phyloP scores from a whole-genome alignment of 2,888 invertebrate species.

The Apodemia hepburni region DNA sequence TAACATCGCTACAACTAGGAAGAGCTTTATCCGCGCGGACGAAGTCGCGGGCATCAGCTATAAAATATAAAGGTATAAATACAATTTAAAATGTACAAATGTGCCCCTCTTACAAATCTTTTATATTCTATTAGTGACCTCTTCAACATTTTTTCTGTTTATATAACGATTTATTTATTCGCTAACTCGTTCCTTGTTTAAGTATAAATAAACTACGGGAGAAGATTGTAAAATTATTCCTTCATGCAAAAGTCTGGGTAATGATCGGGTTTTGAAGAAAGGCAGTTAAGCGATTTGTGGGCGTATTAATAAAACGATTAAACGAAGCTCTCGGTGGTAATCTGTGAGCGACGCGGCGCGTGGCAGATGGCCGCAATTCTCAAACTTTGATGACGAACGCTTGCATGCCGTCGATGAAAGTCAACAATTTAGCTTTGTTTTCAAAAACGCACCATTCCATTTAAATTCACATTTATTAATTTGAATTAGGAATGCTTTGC shows the following conservation, averaged over 20 bases:
- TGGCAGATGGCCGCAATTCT: constrained; percentile 76
- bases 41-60: too few relatives aligned
- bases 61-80: too few relatives aligned
- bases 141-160: too few relatives aligned
- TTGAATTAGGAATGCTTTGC: too few relatives aligned
- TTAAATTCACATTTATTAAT: not conserved
- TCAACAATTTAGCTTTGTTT: constrained; percentile 61
- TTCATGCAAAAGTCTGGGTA: constrained; percentile 28
- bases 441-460: constrained; percentile 24
- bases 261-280: constrained; percentile 49
- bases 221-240: constrained; percentile 12
- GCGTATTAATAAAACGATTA: constrained; percentile 80
- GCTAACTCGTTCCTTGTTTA: not conserved
- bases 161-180: too few relatives aligned
- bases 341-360: constrained; percentile 69
- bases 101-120: too few relatives aligned
- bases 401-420: constrained; percentile 52
- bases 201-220: not conserved
- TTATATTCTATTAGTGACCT: too few relatives aligned
- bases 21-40: too few relatives aligned
- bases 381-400: constrained; percentile 74
- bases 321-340: constrained; percentile 75
- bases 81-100: too few relatives aligned
- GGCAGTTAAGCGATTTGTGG: constrained; percentile 73
- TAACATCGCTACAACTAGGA: too few relatives aligned